phyloP scores from a whole-genome alignment of 2,888 invertebrate species.

The Tubulanus polymorphus region DNA sequence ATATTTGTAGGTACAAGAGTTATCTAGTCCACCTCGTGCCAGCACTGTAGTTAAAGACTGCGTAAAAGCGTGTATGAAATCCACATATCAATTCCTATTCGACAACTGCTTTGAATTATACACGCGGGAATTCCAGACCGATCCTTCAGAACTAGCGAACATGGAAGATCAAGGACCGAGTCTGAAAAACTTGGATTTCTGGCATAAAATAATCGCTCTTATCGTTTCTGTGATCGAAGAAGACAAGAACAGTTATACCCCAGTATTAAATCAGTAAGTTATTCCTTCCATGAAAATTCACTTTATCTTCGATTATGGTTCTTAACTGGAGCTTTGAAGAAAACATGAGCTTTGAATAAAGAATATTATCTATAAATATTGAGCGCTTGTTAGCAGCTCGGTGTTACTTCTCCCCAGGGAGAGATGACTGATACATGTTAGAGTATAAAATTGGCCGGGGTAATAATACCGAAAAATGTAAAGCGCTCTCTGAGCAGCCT shows the following conservation, averaged over 20 bases:
- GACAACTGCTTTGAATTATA: slow-evolving; percentile 98
- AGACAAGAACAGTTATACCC: slow-evolving; percentile 95
- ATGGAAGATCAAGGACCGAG: slow-evolving; percentile 71
- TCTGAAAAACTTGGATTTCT: slow-evolving; percentile 86
- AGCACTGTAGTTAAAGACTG: slow-evolving; percentile 99
- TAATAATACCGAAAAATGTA: no score
- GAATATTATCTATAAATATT: no score
- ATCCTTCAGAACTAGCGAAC: slow-evolving; percentile 58
- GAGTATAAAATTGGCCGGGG: no score
- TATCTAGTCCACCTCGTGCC: slow-evolving; percentile 96
- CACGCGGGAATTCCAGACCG: slow-evolving; percentile 58
- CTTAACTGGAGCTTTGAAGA: no score
- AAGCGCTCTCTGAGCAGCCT: no score
- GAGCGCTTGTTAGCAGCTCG: no score
- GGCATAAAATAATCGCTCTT: slow-evolving; percentile 95
- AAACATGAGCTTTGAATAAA: no score
- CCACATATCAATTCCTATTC: slow-evolving; percentile 98
- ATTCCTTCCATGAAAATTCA: no score
- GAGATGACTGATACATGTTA: no score
- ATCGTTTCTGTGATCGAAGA: slow-evolving; percentile 99
- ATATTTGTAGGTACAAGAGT: slow-evolving; percentile 96
- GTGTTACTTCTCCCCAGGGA: no score
- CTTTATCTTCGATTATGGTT: no score
- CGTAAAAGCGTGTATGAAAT: slow-evolving; percentile 95
- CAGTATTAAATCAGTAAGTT: slow-evolving; percentile 84